These are phyloP conservation scores for Calcarius lapponicus DNA, from an alignment of 2,797 vertebrate genomes.

Conservation along the genomic window DNA sequence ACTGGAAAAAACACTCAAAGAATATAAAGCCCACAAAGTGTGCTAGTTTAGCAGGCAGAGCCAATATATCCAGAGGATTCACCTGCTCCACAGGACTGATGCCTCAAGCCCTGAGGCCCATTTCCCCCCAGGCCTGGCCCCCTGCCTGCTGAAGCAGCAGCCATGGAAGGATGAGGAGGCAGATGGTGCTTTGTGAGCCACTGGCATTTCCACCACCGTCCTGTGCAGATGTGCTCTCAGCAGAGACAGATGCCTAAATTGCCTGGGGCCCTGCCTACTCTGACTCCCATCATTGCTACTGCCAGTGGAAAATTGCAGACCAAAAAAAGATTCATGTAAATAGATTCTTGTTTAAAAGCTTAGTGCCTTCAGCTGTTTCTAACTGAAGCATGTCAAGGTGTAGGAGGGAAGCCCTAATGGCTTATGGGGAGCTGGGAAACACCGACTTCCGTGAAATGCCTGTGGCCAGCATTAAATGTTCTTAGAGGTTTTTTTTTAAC, in stretches of 20 bases:
- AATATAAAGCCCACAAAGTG: background rate
- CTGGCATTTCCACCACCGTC: background rate
- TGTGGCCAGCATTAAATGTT: constrained; percentile 32
- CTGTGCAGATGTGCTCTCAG: background rate
- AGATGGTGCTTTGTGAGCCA: background rate
- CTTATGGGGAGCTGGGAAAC: background rate
- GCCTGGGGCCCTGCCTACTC: background rate
- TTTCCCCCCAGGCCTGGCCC: background rate
- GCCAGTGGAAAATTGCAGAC: background rate
- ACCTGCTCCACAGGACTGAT: background rate
- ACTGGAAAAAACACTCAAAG: background rate
- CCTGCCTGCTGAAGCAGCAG: background rate
- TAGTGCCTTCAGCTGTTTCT: constrained; percentile 30
- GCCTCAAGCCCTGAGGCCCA: rapidly evolving
- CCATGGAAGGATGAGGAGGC: background rate
- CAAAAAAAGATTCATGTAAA: constrained; percentile 12
- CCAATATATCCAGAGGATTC: background rate
- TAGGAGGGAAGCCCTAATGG: constrained; percentile 47
- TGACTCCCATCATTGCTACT: background rate
- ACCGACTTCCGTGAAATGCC: constrained; percentile 36
- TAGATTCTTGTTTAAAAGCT: background rate
- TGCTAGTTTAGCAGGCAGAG: background rate
- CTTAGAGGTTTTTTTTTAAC: constrained; percentile 56
- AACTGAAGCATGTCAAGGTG: constrained; percentile 26
- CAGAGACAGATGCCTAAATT: background rate